Conservation (phyloP, 2,113 vertebrate species). For the Lichenostomus cassidix region DNA sequence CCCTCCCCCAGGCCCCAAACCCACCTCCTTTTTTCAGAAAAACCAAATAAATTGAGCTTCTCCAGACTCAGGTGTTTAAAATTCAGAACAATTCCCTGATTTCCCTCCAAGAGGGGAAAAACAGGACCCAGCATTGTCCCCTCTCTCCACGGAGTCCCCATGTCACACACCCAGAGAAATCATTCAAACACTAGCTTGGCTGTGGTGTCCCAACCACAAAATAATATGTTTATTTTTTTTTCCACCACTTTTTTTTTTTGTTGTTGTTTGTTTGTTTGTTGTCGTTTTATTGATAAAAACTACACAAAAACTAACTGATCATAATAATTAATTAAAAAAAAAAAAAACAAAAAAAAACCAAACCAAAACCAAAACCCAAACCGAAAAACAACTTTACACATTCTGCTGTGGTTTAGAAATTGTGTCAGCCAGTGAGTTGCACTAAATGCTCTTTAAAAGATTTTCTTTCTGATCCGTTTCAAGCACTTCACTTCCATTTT, state of each 20-base stretch:
- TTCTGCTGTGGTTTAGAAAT: slow-evolving; percentile 68
- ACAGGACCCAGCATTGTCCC: background rate
- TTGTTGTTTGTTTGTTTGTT: background rate
- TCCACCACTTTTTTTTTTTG: slow-evolving; percentile 54
- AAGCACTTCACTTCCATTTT: slow-evolving; percentile 15
- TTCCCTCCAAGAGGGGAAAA: background rate
- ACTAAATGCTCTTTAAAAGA: slow-evolving; percentile 10
- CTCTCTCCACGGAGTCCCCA: fast-evolving
- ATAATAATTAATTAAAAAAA: slow-evolving; percentile 77
- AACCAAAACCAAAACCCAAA: background rate
- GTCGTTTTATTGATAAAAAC: slow-evolving; percentile 84
- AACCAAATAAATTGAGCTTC: background rate
- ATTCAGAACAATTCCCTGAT: background rate
- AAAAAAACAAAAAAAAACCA: background rate
- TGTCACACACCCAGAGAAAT: slow-evolving; percentile 41
- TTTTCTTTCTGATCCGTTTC: background rate
- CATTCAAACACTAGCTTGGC: slow-evolving; percentile 45
- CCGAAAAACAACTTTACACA: slow-evolving; percentile 63
- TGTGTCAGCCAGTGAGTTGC: slow-evolving; percentile 52
- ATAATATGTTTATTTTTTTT: slow-evolving; percentile 75
- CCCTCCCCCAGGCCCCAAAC: background rate
- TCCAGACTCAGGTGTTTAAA: background rate
- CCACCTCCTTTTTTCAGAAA: background rate
- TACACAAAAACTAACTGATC: slow-evolving; percentile 81
- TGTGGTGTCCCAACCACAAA: slow-evolving; percentile 74